Evolutionary conservation across 2,888 invertebrate genomes (phyloP), one percentile per base, ranked within the genome.

Genomic region (Cerceris rybyensis): DNA sequence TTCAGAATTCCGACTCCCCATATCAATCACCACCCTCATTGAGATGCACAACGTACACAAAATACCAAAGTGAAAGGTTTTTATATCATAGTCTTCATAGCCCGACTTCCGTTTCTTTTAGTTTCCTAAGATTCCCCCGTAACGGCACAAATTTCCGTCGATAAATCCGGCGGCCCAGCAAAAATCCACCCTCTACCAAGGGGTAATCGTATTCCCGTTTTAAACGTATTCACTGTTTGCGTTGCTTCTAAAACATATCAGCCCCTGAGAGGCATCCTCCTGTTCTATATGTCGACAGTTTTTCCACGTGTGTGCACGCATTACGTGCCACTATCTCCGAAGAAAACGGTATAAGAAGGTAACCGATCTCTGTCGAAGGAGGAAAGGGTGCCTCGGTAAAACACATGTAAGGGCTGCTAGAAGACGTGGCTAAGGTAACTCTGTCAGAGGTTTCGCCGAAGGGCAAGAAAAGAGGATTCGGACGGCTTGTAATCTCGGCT

Each of bases 171-270:
- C 83, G 79, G 70, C 70, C 80, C 79, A 86, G 81, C 80, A 81
- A 87, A 86, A 81, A 84, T 86, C 80, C 72, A 54, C 74, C 76
- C 75, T 57, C 61, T 69, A 72, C 73, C 71, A 66, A 67, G 39
- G 80, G 75, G 84, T 89, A 89, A 91, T 91, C 90, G 89, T 88
- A 90, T 90, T 90, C 89, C 87, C 88, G 88, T 86, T 90, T 87
- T 86, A 88, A 90, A 90, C 89, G 87, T 91, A 91, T 90, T 90
- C 89, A 81, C 85, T 86, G 79, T 83, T 86, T 52, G 11, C 67
- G 65, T 74, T 60, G 17, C 17, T 43, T n/a, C 49, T 16, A 50
- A 28, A 28, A 46, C 66, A 42, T 16, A 28, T 49, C 55, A 41
- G 59, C 60, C 59, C 59, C 49, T 28, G 46, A 59, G n/a, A 52